phyloP scores from a whole-genome alignment of 2,113 vertebrate genomes.

The Proterorhinus semilunaris region DNA sequence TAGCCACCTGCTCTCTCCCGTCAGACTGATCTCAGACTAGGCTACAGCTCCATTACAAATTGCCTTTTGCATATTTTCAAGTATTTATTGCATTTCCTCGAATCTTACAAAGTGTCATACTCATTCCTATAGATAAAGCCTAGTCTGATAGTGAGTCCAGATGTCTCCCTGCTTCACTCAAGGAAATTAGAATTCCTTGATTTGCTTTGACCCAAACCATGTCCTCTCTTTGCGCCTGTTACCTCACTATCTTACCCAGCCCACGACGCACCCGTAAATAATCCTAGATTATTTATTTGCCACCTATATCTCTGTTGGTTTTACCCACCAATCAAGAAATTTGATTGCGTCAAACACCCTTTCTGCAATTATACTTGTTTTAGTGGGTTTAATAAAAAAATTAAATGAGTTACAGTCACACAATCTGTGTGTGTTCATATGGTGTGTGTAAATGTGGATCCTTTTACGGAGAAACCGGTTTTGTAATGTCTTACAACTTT shows the following conservation, averaged over 20 bases:
- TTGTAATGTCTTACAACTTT: constrained; percentile 9
- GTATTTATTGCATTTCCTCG: constrained; percentile 9
- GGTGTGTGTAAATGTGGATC: constrained; percentile 18
- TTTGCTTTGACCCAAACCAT: constrained; percentile 49
- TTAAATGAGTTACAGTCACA: not conserved
- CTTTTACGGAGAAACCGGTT: not conserved
- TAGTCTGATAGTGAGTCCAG: constrained; percentile 74
- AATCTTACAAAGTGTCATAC: constrained; percentile 10
- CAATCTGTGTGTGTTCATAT: constrained; percentile 28
- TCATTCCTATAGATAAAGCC: constrained; percentile 44
- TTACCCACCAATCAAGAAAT: constrained; percentile 24
- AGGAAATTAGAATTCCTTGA: constrained; percentile 62
- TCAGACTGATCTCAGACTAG: constrained; percentile 74
- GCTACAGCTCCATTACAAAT: constrained; percentile 37
- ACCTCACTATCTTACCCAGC: constrained; percentile 16
- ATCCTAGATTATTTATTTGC: constrained; percentile 71
- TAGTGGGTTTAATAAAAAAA: constrained; percentile 16
- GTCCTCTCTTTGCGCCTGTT: constrained; percentile 9
- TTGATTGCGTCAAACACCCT: constrained; percentile 50
- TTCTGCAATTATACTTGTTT: constrained; percentile 35
- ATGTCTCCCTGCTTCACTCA: constrained; percentile 44
- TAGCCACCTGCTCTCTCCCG: constrained; percentile 60
- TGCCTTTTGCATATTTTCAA: constrained; percentile 24
- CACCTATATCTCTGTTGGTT: constrained; percentile 38
- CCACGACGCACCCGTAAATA: constrained; percentile 61